Evolutionary conservation across 2,888 invertebrate genomes (phyloP), one percentile per base, ranked within the genome.

Genomic region (Asteroscopus sphinx): DNA sequence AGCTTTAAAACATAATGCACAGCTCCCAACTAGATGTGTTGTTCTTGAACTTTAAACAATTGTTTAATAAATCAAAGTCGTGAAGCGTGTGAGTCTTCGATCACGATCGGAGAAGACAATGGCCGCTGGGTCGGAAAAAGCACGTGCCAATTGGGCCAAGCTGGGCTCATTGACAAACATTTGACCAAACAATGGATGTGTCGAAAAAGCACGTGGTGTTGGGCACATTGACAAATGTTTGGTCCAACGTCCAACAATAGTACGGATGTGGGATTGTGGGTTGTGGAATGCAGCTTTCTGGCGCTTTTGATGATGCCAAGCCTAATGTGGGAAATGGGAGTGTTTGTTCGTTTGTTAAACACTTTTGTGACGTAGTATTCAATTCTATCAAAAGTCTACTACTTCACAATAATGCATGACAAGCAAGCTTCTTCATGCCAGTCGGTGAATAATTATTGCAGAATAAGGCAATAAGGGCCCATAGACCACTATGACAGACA

Each of bases 21-120:
- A 52, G 63, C 57, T 52, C 16, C 56, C 63, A 52, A 52, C 51
- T 44, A 41, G 57, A 67, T 15, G 47, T 28, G n/a, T 40, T 12
- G 74, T 48, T 66, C 74, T 71, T 73, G 63, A 74, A 73, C 74
- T 72, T 63, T 69, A 59, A 57, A 74, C 66, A 69, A 72, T 73
- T 48, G 63, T 51, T 17, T 45, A 45, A 61, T 73, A 72, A 72
- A 66, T 59, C 48, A 58, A 35, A 46, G 46, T 58, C 60, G 54
- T 60, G 74, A 66, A 59, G 53, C 53, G 56, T 74, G 75, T 49
- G 60, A 62, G 48, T 56, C 59, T 70, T 39, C 57, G 61, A 71
- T 59, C 69, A 74, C 71, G 73, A 57, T 39, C 49, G 32, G 48
- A 44, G 45, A 61, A 72, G 59, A 75, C 76, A 73, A 75, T 70